Base-by-base conservation (phyloP, 1,140 invertebrate genomes). In the Heterodera carotae region DNA sequence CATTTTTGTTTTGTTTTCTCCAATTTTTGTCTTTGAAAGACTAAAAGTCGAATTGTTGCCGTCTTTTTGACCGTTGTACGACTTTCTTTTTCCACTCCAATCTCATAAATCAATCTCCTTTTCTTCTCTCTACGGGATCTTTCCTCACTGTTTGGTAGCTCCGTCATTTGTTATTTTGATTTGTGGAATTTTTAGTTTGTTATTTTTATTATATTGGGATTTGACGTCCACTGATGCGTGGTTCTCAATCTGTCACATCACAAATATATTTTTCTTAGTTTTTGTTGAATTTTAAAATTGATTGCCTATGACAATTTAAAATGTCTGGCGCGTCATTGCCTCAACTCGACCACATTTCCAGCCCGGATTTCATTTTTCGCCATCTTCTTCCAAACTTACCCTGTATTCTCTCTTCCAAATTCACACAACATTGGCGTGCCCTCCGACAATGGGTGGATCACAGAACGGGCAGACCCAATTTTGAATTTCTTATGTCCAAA, bases 1-100 rank as follows among this genome's bases (percentile, higher is more conserved):
- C n/a, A n/a, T 69, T 70, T 34, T 48, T 48, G 29, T 71, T 31
- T 33, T 71, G 48, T 27, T 39, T 71, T 71, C 33, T 25, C 15
- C 31, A 15, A 56, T 56, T 56, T 56, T 56, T 43, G 6, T 43
- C 39, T 43, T 53, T 33, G n/a, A 71, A 71, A 53, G 31, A 22
- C 31, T n/a, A n/a, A 29, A 18, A 56, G n/a, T 71, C 33, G n/a
- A 69, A 69, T 69, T 39, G 39, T 43, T 43, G 39, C 12, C 1
- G 4, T 53, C 48, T 53, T 53, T 53, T 53, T 39, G 12, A 34
- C 6, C 12, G 12, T 43, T 6, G 39, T 43, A 43, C 39, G 39
- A n/a, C n/a, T n/a, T n/a, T n/a, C n/a, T 12, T 12, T 12, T 43
- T 12, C 39, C 48, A 1, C 18, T 4, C 18, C 12, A 53, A 56